These are phyloP conservation scores for Carposina sasakii DNA, from an alignment of 1,140 invertebrate species.

Conservation along the genomic window DNA sequence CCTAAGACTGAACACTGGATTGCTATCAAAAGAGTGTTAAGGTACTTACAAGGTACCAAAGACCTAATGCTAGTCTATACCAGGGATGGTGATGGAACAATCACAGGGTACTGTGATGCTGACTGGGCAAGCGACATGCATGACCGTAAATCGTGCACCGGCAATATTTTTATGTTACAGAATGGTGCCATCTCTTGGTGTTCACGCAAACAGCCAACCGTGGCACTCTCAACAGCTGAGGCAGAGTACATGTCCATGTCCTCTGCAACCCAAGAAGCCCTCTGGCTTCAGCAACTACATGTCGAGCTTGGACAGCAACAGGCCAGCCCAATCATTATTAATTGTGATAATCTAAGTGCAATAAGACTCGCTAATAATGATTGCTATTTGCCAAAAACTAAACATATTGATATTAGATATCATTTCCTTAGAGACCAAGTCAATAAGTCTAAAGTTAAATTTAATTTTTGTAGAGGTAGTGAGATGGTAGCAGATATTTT, in stretches of 20 bases:
- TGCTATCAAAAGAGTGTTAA: constrained; percentile 27
- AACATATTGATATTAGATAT: neutral
- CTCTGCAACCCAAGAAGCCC: constrained; percentile 15
- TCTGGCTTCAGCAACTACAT: constrained; percentile 15
- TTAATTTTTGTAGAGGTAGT: neutral
- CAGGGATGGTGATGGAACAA: constrained; percentile 17
- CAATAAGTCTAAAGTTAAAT: neutral
- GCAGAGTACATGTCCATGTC: constrained; percentile 22
- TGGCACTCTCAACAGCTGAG: constrained; percentile 22
- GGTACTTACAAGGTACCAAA: constrained; percentile 26
- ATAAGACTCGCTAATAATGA: neutral
- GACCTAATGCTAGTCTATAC: constrained; percentile 17
- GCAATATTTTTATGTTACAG: constrained; percentile 23
- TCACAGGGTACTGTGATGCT: constrained; percentile 25
- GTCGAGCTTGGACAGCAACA: constrained; percentile 5
- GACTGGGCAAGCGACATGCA: constrained; percentile 18
- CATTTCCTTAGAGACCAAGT: neutral
- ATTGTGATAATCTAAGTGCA: constrained; percentile 15
- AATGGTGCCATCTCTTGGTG: constrained; percentile 15
- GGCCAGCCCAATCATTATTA: constrained; percentile 8
- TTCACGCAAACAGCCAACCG: constrained; percentile 17
- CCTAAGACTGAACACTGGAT: constrained; percentile 24
- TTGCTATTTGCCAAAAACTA: neutral
- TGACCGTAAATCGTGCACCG: constrained; percentile 21
- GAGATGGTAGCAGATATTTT: neutral